Conservation (phyloP, 1,140 invertebrate species). For the Monochamus saltuarius region DNA sequence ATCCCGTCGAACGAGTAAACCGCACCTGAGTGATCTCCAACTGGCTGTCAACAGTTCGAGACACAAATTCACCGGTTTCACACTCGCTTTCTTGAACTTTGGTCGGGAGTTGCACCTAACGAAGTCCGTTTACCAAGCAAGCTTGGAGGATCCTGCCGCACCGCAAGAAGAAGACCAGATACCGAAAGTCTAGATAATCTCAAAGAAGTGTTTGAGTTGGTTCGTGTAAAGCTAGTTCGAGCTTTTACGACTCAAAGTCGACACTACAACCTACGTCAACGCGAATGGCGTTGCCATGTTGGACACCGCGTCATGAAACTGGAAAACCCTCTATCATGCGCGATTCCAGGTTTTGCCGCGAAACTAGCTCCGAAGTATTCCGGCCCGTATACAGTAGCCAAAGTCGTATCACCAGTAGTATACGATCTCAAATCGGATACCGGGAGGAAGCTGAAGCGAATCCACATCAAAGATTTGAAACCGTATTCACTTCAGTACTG, state of each 20-base stretch:
- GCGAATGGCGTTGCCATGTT: slow-evolving; percentile 17
- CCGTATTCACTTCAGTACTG: no score
- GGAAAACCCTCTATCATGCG: slow-evolving; percentile 21
- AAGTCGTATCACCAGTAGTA: no score
- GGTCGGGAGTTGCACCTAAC: slow-evolving; percentile 7
- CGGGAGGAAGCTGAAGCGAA: neutral
- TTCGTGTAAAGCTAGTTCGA: no score
- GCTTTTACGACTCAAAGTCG: no score
- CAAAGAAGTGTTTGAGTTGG: slow-evolving; percentile 12
- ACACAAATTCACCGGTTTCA: slow-evolving; percentile 12
- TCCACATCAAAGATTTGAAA: slow-evolving; percentile 1
- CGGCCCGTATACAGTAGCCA: slow-evolving; percentile 28
- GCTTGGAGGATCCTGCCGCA: no score
- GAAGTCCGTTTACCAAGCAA: neutral
- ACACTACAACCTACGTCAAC: slow-evolving; percentile 15
- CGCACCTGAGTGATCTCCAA: slow-evolving; percentile 26
- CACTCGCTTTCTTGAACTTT: slow-evolving; percentile 17
- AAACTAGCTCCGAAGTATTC: slow-evolving; percentile 31
- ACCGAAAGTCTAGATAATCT: slow-evolving; percentile 5
- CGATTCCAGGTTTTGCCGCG: slow-evolving; percentile 14
- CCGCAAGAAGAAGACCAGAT: neutral
- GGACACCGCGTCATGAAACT: slow-evolving; percentile 26
- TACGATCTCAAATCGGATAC: slow-evolving; percentile 7
- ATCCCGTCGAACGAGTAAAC: slow-evolving; percentile 51
- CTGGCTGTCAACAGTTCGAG: slow-evolving; percentile 1